A percentile compares a stretch with the other conserved stretches of the same genome.
Conservation (phyloP, 2,113 vertebrate genomes). For the Lanius collurio region DNA sequence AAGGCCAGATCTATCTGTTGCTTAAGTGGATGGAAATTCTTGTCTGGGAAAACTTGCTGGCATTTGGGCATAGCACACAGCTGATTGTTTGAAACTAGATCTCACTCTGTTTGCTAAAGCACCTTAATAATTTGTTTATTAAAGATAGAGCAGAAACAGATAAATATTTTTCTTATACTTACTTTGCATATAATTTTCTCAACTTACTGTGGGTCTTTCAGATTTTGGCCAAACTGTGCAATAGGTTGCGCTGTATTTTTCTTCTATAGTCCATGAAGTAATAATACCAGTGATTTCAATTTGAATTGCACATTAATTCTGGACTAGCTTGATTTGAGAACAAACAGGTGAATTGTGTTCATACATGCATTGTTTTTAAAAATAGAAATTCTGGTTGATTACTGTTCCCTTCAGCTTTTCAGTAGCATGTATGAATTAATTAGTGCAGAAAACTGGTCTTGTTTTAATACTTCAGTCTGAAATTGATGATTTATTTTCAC, state of each 20-base stretch:
- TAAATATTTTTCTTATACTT: background rate
- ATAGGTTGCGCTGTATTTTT: background rate
- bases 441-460: background rate
- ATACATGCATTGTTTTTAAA: background rate
- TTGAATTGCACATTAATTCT: background rate
- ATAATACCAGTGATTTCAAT: background rate
- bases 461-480: background rate
- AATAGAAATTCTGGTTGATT: background rate
- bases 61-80: background rate
- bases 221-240: background rate
- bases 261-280: background rate
- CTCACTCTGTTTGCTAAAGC: background rate
- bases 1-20: background rate
- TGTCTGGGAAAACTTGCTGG: background rate
- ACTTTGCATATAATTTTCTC: background rate
- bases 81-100: background rate
- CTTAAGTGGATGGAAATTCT: background rate
- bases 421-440: background rate
- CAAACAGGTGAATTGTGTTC: background rate
- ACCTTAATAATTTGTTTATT: background rate
- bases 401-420: background rate
- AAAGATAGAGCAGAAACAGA: background rate
- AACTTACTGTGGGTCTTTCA: background rate
- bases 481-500: background rate
- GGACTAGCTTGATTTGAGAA: background rate